phyloP scores from a whole-genome alignment of 2,797 vertebrate genomes.

The Hydrocynus forskahlii region DNA sequence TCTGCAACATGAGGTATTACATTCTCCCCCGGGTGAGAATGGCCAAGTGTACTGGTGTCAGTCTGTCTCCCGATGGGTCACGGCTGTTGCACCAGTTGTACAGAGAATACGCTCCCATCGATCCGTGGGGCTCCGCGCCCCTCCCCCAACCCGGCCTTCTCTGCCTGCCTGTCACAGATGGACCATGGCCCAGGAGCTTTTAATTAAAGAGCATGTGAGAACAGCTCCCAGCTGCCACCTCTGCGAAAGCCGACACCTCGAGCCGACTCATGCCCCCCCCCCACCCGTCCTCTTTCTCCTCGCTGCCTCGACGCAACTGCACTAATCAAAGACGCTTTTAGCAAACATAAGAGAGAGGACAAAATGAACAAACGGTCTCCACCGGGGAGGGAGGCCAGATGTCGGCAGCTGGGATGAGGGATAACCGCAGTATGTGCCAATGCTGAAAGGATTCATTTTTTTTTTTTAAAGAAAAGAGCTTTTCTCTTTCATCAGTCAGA shows the following conservation, averaged over 20 bases:
- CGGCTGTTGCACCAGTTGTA: conserved; percentile 66
- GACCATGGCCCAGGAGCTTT: conserved; percentile 80
- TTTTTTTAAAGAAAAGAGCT: conserved; percentile 56
- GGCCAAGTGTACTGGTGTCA: conserved; percentile 54
- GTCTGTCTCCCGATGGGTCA: conserved; percentile 64
- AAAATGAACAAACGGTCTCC: conserved; percentile 68
- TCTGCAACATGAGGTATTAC: conserved; percentile 6
- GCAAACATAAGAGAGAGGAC: conserved; percentile 66
- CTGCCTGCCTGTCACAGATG: conserved; percentile 74
- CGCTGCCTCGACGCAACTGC: conserved; percentile 62
- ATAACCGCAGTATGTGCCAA: conserved; percentile 37
- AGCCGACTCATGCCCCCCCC: conserved; percentile 44
- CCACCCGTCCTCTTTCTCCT: conserved; percentile 42
- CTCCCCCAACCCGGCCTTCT: conserved; percentile 11
- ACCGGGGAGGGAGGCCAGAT: conserved; percentile 44
- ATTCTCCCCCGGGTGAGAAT: conserved; percentile 54
- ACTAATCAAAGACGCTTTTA: conserved; percentile 77
- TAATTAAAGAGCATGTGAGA: conserved; percentile 85
- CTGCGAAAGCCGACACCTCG: conserved; percentile 77
- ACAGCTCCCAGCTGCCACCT: conserved; percentile 81
- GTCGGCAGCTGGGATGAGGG: conserved; percentile 55
- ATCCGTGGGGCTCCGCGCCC: conserved; percentile 73
- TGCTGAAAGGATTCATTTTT: conserved; percentile 57
- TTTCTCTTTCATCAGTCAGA: conserved; percentile 69
- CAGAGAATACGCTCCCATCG: conserved; percentile 75